Evolutionary conservation across 1,140 invertebrate species (phyloP), one percentile per base, ranked within the genome.

Genomic region (Ceratina japonica): DNA sequence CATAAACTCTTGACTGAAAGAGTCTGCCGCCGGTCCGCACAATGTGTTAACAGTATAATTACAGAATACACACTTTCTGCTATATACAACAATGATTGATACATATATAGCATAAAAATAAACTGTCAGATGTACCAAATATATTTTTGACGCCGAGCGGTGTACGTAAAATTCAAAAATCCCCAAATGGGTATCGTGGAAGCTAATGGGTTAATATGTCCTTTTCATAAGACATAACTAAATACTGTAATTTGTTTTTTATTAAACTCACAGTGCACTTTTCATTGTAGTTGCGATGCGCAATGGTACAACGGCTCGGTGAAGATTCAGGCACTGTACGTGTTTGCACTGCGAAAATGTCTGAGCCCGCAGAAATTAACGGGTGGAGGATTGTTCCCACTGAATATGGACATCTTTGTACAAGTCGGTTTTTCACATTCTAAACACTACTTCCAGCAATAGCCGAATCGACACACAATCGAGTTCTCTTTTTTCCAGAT

Each of bases 331-430:
- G 24, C 3, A 16, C 22, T 70, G 8, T 70, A 70, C 3, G 0
- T 58, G 13, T 3, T 70, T 27, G 68, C 58, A 18, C 15, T 70
- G 4, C 52, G 52, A 20, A 56, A 70, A 22, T 20, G 52, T 37
- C 20, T 70, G 27, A 20, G 3, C 4, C 27, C 68, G 1, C 68
- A 24, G 7, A 22, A 16, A 58, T 20, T 70, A 16, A 58, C 51
- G 4, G 68, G 68, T 7, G 52, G 68, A 15, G 52, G 52, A 56
- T 0, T 70, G 7, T 4, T 70, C n/a, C 5, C 12, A 7, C 31
- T 70, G 7, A 58, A 70, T 58, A 22, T 70, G 27, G 27, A 37
- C 7, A 70, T 18, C 7, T 70, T 70, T 27, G 13, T 70, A 37
- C 51, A 70, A 49, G 68, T 70, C 1, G 20, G 12, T 31, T 2